Evolutionary conservation across 1,140 invertebrate species (phyloP), one percentile per base, ranked within the genome.

Genomic region (Cyrtorhinus lividipennis): DNA sequence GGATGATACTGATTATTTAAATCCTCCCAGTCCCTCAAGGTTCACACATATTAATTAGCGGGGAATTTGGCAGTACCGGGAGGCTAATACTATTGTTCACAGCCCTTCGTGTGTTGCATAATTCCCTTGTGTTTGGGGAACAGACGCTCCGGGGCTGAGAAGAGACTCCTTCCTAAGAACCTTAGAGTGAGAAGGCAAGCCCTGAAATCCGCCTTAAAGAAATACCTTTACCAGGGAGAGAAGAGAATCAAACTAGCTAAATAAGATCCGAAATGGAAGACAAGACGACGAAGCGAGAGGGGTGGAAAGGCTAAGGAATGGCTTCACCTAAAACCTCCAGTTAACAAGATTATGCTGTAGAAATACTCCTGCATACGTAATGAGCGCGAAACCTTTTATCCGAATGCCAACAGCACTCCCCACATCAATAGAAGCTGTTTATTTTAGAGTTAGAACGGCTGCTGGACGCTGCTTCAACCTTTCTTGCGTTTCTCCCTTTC

Each of bases 331-430:
- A 64, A 63, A 66, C 65, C 64, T 62, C 64, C 48, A 30, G 48
- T 62, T 68, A 67, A 68, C 66, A 62, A 67, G 67, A 68, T 68
- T 68, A 68, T 67, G 64, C 67, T 67, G 66, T 64, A 68, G 66
- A 67, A 68, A 68, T 68, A 68, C 67, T 67, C 64, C 53, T 66
- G 66, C 63, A 66, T 66, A 68, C 65, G 66, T 66, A 66, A 68
- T 65, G 65, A 66, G 65, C 66, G 60, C 58, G 64, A 68, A 68
- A 67, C 67, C 67, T 67, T 68, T 68, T 68, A 68, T 59, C 61
- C 25, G 18, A 44, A 27, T 56, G 24, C 65, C 56, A 18, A 27
- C n/a, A 26, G 56, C 10, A 30, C n/a, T 18, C n/a, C 2, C 23
- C 56, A 8, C 10, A 30, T 59, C 27, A 26, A 27, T 24, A 58